Conservation (phyloP, 2,888 invertebrate species). For the Drosophila ezoana region DNA sequence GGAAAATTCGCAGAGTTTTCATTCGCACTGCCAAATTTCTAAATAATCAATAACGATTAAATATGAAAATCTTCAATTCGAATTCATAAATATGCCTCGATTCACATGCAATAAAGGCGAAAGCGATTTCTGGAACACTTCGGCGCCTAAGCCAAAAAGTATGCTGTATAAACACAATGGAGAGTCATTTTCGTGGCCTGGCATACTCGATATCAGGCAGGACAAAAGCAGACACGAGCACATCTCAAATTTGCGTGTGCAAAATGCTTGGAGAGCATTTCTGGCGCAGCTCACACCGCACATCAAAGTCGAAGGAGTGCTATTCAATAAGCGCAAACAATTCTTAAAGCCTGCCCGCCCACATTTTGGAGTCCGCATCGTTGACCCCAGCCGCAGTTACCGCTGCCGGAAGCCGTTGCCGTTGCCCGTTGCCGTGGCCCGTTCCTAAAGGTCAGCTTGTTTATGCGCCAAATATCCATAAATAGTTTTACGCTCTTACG, state of each 20-base stretch:
- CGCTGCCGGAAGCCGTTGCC: constrained; percentile 1
- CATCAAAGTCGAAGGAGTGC: constrained; percentile 44
- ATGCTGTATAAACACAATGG: background rate
- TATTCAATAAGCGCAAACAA: constrained; percentile 46
- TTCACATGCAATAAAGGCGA: background rate
- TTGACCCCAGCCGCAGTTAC: constrained; percentile 14
- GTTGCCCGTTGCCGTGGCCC: constrained; percentile 25
- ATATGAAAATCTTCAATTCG: too few species aligned
- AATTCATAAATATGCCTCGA: too few species aligned
- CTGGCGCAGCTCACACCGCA: constrained; percentile 8
- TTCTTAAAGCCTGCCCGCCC: constrained; percentile 58
- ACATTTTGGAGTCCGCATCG: constrained; percentile 3
- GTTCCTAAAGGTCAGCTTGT: constrained; percentile 70
- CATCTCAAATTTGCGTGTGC: constrained; percentile 15
- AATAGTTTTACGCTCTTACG: constrained; percentile 76
- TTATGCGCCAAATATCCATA: constrained; percentile 78
- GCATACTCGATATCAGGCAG: background rate
- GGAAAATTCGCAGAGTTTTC: too few species aligned
- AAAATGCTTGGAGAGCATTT: constrained; percentile 18
- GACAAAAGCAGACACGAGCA: constrained; percentile 12
- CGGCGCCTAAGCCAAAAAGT: constrained; percentile 2
- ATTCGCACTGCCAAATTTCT: too few species aligned
- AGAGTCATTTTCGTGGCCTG: background rate
- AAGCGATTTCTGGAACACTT: background rate
- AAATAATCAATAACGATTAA: too few species aligned